Percentiles rank a stretch among this genome's conserved stretches.
phyloP scores from a whole-genome alignment of 2,113 vertebrate species.

The Xyliphius kryptos region DNA sequence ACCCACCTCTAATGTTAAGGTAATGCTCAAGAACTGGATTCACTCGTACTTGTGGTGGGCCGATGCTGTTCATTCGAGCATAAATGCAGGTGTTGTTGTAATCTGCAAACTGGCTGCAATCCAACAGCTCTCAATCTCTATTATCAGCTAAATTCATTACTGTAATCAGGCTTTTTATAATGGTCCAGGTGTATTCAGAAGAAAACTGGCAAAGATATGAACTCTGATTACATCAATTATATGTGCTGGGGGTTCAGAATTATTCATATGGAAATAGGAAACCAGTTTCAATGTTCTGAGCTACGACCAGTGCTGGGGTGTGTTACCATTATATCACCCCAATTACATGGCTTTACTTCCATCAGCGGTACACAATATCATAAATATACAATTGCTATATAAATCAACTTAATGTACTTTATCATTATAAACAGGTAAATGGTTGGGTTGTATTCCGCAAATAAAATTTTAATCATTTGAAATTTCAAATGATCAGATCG shows the following conservation, averaged over 20 bases:
- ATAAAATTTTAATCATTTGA: too few species aligned
- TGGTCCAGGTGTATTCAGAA: background rate
- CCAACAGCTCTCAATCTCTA: background rate
- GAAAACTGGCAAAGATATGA: conserved; percentile 1
- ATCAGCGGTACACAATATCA: too few species aligned
- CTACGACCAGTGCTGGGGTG: background rate
- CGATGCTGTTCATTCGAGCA: background rate
- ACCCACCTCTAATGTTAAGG: background rate
- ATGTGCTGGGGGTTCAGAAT: conserved; percentile 1
- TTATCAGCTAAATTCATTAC: background rate
- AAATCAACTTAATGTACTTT: too few species aligned
- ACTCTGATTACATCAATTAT: conserved; percentile 3
- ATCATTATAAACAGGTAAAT: too few species aligned
- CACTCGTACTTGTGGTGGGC: background rate
- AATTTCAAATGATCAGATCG: too few species aligned
- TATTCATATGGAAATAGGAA: conserved; percentile 2
- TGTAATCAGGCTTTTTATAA: conserved; percentile 10
- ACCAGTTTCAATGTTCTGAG: background rate
- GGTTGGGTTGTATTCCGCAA: too few species aligned
- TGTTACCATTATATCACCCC: too few species aligned
- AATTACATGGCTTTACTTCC: too few species aligned
- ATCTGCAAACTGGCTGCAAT: background rate
- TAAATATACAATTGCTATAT: too few species aligned
- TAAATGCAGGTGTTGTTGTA: conserved; percentile 6
- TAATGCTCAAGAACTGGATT: background rate